A percentile compares a stretch with the other conserved stretches of the same genome.
These are phyloP conservation scores for Andrena haemorrhoa DNA, from an alignment of 2,888 invertebrate genomes.

Conservation along the genomic window DNA sequence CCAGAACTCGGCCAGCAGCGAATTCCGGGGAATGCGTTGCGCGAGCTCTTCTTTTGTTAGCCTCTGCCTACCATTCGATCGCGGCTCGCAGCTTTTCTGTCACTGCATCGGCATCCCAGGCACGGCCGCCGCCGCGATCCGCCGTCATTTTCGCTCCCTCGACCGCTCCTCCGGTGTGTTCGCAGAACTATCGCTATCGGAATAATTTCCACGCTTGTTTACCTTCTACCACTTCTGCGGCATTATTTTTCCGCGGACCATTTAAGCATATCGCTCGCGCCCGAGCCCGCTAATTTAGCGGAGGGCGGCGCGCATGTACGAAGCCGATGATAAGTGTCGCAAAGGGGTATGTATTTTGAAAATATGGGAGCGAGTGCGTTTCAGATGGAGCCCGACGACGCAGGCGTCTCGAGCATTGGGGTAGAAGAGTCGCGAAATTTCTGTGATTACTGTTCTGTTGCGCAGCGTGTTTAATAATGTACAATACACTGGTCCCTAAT, in stretches of 20 bases:
- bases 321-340: too few relatives aligned
- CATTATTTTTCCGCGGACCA: constrained; percentile 5
- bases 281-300: not conserved
- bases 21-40: constrained; percentile 44
- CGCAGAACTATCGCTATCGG: constrained; percentile 45
- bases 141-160: constrained; percentile 20
- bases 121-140: constrained; percentile 22
- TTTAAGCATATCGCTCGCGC: not conserved
- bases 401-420: not conserved
- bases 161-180: constrained; percentile 2
- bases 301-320: not conserved
- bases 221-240: constrained; percentile 43
- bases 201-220: constrained; percentile 63
- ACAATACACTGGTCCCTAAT: not conserved
- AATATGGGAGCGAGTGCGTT: too few relatives aligned
- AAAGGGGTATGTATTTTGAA: too few relatives aligned
- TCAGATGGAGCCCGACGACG: not conserved
- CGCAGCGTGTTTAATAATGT: not conserved
- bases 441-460: constrained; percentile 10
- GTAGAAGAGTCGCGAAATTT: not conserved
- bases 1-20: constrained; percentile 29
- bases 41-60: constrained; percentile 54
- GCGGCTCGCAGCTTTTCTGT: constrained; percentile 48
- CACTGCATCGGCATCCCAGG: constrained; percentile 64
- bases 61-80: not conserved